These are phyloP conservation scores for Heliconius cydno DNA, from an alignment of 2,888 invertebrate genomes.

Conservation along the genomic window DNA sequence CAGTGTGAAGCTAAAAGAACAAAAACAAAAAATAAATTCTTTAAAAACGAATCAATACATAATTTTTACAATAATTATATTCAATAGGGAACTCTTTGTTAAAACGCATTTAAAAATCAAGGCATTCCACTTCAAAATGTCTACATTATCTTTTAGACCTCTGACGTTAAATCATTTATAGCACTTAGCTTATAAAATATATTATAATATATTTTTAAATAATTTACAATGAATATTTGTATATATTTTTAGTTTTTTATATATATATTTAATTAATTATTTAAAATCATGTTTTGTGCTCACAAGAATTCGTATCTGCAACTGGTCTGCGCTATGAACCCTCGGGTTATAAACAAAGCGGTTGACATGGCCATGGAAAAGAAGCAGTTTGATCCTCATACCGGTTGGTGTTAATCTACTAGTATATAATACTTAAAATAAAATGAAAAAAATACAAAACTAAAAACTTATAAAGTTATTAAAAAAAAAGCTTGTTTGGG, in stretches of 20 bases:
- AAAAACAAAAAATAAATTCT: neutral
- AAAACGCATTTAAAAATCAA: neutral
- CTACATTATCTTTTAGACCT: neutral
- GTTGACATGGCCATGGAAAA: slow-evolving; percentile 68
- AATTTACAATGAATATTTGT: slow-evolving; percentile 18
- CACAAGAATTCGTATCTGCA: slow-evolving; percentile 76
- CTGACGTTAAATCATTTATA: slow-evolving; percentile 2
- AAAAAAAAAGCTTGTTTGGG: no score
- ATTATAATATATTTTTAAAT: neutral
- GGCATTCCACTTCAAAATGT: slow-evolving; percentile 5
- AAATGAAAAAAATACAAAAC: no score
- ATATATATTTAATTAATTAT: slow-evolving; percentile 21
- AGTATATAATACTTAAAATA: neutral
- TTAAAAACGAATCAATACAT: neutral
- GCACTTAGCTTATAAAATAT: neutral
- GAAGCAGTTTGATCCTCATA: slow-evolving; percentile 58
- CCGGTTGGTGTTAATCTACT: slow-evolving; percentile 53
- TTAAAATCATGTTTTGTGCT: slow-evolving; percentile 64
- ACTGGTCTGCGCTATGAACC: slow-evolving; percentile 68
- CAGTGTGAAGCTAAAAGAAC: no score
- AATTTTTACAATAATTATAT: neutral
- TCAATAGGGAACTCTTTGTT: neutral
- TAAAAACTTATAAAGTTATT: no score
- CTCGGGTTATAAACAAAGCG: slow-evolving; percentile 71
- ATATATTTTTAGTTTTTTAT: slow-evolving; percentile 4